Base-by-base conservation (phyloP, 2,888 invertebrate genomes). In the Drosophila percnosoma region DNA sequence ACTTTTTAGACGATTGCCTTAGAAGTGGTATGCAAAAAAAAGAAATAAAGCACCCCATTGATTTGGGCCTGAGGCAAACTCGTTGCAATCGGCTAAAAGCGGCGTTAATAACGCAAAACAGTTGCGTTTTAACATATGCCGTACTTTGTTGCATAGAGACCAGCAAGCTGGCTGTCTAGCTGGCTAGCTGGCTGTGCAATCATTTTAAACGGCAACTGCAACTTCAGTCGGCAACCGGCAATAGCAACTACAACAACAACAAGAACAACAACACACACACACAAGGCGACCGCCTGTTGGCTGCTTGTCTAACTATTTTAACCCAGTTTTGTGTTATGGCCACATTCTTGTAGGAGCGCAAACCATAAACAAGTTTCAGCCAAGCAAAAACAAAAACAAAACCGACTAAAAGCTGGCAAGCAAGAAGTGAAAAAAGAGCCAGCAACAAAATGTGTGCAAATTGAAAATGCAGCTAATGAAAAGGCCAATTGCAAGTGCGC, bases 271-370 rank as follows among this genome's bases (percentile, higher is more conserved):
- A 11, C 31, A 66, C 38, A 52, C n/a, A 31, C 52, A 55, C 27
- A 52, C 40, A 61, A 65, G 68, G 61, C 73, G 69, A 65, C 75
- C 75, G 78, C 78, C 79, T 65, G 78, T 79, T 75, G 71, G 61
- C 63, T 63, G 80, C 69, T 69, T 75, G 75, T 82, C 73, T 78
- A 81, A 81, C 82, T 65, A 82, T 81, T 81, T 82, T 81, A 81
- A 81, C 80, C 80, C 82, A 81, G 80, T 81, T 81, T 81, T 78
- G 58, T 63, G 72, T 61, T 78, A 80, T 78, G 79, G 86, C 85
- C 90, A 85, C 85, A 85, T 85, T 85, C 85, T 85, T 85, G 88
- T 85, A 85, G 85, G 85, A 85, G 90, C 87, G 51, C 74, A 80
- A 78, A 60, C 82, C 83, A 85, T 87, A 85, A 85, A 85, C 84